These are phyloP conservation scores for Scomberomorus guttatus DNA, from an alignment of 2,797 vertebrate genomes.

Conservation along the genomic window DNA sequence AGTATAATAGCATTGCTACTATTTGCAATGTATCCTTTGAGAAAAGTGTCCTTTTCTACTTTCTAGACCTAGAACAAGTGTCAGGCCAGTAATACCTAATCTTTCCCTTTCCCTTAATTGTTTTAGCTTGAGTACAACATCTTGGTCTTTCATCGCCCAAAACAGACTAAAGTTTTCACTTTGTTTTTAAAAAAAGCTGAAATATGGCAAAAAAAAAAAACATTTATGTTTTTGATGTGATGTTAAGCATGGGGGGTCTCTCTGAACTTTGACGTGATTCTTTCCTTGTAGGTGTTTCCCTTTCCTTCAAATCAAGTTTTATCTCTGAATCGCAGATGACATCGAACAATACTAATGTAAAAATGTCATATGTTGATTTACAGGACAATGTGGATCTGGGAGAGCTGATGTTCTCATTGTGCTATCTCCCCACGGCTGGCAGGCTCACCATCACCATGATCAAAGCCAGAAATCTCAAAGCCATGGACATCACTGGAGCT, in stretches of 20 bases:
- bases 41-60: too few species aligned
- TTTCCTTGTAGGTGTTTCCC: not conserved
- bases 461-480: slow-evolving; percentile 99
- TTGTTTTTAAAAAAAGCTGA: too few species aligned
- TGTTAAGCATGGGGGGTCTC: not conserved
- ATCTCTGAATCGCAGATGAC: not conserved
- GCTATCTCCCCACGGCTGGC: slow-evolving; percentile 97
- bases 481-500: slow-evolving; percentile 99
- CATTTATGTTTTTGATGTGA: not conserved
- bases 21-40: too few species aligned
- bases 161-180: too few species aligned
- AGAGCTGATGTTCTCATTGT: slow-evolving; percentile 99
- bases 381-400: slow-evolving; percentile 98
- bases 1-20: too few species aligned
- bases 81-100: too few species aligned
- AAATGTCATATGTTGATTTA: slow-evolving; percentile 34
- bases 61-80: too few species aligned
- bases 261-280: not conserved
- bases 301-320: not conserved
- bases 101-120: too few species aligned
- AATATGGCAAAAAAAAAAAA: too few species aligned
- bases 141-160: too few species aligned
- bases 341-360: not conserved
- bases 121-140: too few species aligned
- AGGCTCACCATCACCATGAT: slow-evolving; percentile 98